These are phyloP conservation scores for Nephrotoma flavescens DNA, from an alignment of 2,888 invertebrate genomes.

Conservation along the genomic window DNA sequence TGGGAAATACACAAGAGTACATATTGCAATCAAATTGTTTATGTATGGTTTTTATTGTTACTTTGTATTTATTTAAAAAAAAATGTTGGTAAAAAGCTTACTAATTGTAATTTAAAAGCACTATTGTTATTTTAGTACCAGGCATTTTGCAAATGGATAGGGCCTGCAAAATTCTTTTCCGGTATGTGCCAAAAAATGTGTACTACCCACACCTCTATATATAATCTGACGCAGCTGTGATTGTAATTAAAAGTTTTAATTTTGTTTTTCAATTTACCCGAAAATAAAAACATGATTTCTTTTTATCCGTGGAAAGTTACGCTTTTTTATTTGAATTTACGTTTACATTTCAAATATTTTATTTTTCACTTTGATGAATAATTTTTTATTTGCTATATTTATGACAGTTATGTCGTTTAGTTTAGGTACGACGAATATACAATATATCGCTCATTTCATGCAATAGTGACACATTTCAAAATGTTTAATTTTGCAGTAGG, in stretches of 20 bases:
- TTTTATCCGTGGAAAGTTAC: neutral
- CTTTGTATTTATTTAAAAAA: neutral
- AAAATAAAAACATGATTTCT: neutral
- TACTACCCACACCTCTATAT: neutral
- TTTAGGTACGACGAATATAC: no score
- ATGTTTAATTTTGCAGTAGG: no score
- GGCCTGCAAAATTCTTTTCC: neutral
- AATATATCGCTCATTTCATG: no score
- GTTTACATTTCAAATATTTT: neutral
- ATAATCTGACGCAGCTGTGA: neutral
- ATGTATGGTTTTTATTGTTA: neutral
- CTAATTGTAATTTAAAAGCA: neutral
- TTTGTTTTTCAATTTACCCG: neutral
- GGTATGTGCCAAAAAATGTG: neutral
- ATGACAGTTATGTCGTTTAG: neutral
- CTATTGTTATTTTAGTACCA: neutral
- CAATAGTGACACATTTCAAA: no score
- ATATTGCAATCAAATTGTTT: neutral
- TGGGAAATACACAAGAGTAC: neutral
- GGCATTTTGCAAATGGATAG: neutral
- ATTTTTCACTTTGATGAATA: neutral
- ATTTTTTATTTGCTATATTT: neutral
- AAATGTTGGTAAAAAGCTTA: neutral
- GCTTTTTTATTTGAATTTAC: neutral
- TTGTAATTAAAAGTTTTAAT: neutral